Base-by-base conservation (phyloP, 2,888 invertebrate genomes). In the Brachynemurus nebulosus region DNA sequence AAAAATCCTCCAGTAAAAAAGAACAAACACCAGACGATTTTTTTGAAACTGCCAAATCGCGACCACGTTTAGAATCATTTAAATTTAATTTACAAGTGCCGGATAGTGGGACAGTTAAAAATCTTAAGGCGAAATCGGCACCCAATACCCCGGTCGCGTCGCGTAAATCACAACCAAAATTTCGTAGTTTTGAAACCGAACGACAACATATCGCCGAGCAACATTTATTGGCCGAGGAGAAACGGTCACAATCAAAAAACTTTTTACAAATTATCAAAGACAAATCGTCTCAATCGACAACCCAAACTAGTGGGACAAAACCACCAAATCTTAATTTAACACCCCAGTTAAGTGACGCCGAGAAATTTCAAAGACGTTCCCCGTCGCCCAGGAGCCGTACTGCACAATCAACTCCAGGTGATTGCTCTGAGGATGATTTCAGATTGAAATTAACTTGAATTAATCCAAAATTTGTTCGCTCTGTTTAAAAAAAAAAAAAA, bases 11-110 rank as follows among this genome's bases (percentile, higher is more conserved):
- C n/a, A n/a, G n/a, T n/a, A n/a, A n/a, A n/a, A 37, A 37, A 19
- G 37, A 37, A 9, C 37, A 37, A 5, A 37, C 19, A n/a, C 25
- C 40, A n/a, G 40, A 40, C 14, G 40, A 40, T 25, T 40, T 40
- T 40, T 40, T 40, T 14, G 40, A 40, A 20, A n/a, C 25, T 2
- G 27, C 27, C 14, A 40, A 40, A 40, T 25, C 8, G 12, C 25
- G 27, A 7, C 11, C 23, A 17, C 25, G 40, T 11, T 14, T 27
- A 7, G 27, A 20, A 12, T 16, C 27, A 16, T 27, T 16, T 11
- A 27, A 23, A 11, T n/a, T 18, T 5, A 17, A 40, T 25, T 17
- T 27, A 27, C 23, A 40, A 12, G 40, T 37, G 5, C 37, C 37
- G 4, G 12, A 18, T 2, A n/a, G 20, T 7, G 7, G 8, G 3